Conservation (phyloP, 2,113 vertebrate genomes). For the Colinus virginianus region DNA sequence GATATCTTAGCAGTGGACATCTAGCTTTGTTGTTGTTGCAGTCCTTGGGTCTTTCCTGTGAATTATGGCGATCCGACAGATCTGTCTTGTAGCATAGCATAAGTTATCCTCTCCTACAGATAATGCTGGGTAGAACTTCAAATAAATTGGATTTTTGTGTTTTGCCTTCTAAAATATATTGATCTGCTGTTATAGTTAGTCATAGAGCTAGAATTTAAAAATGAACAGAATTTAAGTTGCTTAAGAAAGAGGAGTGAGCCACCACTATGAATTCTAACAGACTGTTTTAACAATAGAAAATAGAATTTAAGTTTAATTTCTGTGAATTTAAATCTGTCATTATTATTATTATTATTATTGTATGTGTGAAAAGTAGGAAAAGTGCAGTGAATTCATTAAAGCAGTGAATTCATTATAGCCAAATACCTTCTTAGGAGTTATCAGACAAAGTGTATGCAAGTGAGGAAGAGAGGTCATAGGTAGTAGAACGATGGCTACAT, state of each 20-base stretch:
- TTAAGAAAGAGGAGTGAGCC: neutral
- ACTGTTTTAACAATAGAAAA: neutral
- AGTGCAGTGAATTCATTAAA: neutral
- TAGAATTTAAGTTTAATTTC: neutral
- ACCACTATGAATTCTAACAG: accelerated
- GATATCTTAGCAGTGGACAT: neutral
- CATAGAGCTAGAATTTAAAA: neutral
- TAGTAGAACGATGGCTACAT: neutral
- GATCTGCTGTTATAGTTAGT: neutral
- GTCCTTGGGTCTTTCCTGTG: neutral
- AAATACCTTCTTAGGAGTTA: neutral
- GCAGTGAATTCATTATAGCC: neutral
- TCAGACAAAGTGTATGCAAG: neutral
- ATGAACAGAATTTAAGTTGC: neutral
- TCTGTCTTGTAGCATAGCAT: neutral
- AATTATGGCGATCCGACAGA: neutral
- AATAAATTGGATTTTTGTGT: neutral
- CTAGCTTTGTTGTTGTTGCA: neutral
- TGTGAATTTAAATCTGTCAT: neutral
- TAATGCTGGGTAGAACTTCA: neutral
- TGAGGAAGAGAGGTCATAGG: neutral
- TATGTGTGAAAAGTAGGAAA: neutral
- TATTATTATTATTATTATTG: neutral
- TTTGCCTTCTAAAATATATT: accelerated
- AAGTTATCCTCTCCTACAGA: neutral